Conservation (phyloP, 2,797 vertebrate genomes). For the Poecilia wingei region DNA sequence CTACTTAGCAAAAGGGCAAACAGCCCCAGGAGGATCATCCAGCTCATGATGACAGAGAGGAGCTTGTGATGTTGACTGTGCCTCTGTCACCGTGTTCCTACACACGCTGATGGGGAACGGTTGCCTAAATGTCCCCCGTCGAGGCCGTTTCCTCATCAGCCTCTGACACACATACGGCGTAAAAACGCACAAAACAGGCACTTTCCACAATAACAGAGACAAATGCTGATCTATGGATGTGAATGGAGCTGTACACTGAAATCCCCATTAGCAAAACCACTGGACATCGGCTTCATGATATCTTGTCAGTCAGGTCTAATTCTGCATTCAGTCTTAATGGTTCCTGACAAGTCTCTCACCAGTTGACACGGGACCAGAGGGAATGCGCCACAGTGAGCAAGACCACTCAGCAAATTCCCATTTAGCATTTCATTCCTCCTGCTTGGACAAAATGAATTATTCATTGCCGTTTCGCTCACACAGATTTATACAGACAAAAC, state of each 20-base stretch:
- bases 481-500: constrained; percentile 61
- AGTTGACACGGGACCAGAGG: constrained; percentile 61
- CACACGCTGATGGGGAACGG: constrained; percentile 34
- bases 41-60: constrained; percentile 53
- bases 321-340: constrained; percentile 72
- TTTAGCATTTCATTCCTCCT: constrained; percentile 68
- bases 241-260: constrained; percentile 33
- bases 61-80: constrained; percentile 55
- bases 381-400: constrained; percentile 61
- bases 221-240: constrained; percentile 32
- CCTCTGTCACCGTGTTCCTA: constrained; percentile 41
- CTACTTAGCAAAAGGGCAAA: constrained; percentile 71
- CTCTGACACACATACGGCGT: constrained; percentile 34
- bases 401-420: constrained; percentile 71
- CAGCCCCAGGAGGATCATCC: constrained; percentile 64
- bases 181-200: constrained; percentile 20
- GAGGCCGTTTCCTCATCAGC: constrained; percentile 34
- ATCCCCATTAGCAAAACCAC: constrained; percentile 45
- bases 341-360: constrained; percentile 73
- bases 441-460: constrained; percentile 64
- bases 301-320: constrained; percentile 71
- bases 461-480: constrained; percentile 57
- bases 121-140: constrained; percentile 25
- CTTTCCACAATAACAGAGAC: constrained; percentile 28
- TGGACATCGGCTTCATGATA: constrained; percentile 62